Evolutionary conservation across 2,888 invertebrate species (phyloP).

Genomic region (Norana najaformis): DNA sequence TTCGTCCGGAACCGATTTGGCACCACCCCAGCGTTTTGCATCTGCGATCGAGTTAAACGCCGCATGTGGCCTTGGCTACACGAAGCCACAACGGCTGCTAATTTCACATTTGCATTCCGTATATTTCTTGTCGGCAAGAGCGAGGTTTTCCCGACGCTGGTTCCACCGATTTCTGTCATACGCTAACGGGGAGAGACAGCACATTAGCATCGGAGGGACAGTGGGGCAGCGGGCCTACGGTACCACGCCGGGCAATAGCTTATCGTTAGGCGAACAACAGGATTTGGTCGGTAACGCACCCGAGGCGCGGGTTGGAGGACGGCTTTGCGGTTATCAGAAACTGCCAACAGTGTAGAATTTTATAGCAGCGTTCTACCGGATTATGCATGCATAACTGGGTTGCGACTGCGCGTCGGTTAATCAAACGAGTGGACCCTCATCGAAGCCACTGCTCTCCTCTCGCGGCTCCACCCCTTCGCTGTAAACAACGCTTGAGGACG

Average conservation of each 20-base stretch:
- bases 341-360: constrained; percentile 2
- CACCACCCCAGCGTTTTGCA: background rate
- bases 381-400: constrained; percentile 13
- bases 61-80: background rate
- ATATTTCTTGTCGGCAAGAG: background rate
- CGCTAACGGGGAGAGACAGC: background rate
- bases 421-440: background rate
- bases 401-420: background rate
- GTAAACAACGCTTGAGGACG: background rate
- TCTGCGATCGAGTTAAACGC: background rate
- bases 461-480: background rate
- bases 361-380: background rate
- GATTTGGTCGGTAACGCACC: background rate
- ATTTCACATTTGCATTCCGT: background rate
- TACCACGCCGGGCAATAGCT: background rate
- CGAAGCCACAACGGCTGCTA: background rate
- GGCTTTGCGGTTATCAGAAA: background rate
- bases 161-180: background rate
- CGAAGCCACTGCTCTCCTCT: too few relatives aligned
- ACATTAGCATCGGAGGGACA: background rate
- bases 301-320: background rate
- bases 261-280: background rate
- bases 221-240: background rate
- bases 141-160: background rate
- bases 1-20: background rate